These are phyloP conservation scores for Bilobella aurantiaca DNA, from an alignment of 1,140 invertebrate genomes.

Conservation along the genomic window DNA sequence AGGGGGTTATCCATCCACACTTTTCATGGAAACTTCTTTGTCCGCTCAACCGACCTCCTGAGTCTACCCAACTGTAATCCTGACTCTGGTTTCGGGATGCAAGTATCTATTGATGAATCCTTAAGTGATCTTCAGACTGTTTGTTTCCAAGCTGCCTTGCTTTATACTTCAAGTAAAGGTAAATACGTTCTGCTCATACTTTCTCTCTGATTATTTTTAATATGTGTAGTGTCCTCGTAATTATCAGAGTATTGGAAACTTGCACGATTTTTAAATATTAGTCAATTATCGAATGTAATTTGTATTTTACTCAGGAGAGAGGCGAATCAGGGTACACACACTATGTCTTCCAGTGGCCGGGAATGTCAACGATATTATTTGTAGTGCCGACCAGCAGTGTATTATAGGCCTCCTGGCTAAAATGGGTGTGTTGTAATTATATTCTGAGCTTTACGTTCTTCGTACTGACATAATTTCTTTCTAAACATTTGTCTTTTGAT, in stretches of 20 bases:
- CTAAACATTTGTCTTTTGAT: conserved; percentile 30
- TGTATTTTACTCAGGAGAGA: conserved; percentile 56
- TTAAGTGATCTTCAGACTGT: conserved; percentile 74
- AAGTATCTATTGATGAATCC: conserved; percentile 87
- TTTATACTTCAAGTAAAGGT: conserved; percentile 98
- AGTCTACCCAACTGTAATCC: conserved; percentile 96
- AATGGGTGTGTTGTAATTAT: conserved; percentile 60
- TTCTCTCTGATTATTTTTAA: background rate
- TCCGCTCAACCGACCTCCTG: conserved; percentile 90
- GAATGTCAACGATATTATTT: conserved; percentile 72
- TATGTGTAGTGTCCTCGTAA: too few species aligned
- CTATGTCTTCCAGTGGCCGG: conserved; percentile 81
- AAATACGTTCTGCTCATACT: background rate
- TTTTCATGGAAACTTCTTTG: conserved; percentile 99
- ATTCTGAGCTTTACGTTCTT: background rate
- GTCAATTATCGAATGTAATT: conserved; percentile 9
- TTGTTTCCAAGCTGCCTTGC: conserved; percentile 93
- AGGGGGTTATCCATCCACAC: conserved; percentile 87
- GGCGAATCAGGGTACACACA: conserved; percentile 94
- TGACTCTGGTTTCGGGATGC: conserved; percentile 95
- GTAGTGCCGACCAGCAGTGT: conserved; percentile 88
- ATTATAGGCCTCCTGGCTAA: conserved; percentile 85
- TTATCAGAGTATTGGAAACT: too few species aligned
- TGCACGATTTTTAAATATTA: conserved; percentile 6
- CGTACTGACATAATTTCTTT: background rate